Evolutionary conservation across 1,140 invertebrate species (phyloP), one percentile per base, ranked within the genome.

Genomic region (Proctacanthus coquilletti): DNA sequence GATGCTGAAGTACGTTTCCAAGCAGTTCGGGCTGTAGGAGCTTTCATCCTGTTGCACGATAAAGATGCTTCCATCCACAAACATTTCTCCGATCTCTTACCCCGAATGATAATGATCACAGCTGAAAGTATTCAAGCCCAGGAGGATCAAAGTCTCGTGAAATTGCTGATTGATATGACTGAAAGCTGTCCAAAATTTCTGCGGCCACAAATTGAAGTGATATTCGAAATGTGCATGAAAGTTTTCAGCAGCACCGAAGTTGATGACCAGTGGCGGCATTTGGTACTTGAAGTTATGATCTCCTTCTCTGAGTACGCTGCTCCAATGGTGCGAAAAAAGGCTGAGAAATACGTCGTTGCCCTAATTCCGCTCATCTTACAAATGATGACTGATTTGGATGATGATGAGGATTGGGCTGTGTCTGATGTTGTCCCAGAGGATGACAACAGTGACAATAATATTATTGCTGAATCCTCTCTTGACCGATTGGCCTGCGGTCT

Each of bases 301-400:
- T 93, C 93, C 3, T 59, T 98, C 35, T 76, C 89, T 25, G 96
- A 99, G 70, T 87, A 84, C 25, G 89, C 91, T 1, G 82, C 95
- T 11, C 84, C 87, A 2, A 95, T 95, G 83, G 79, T 99, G 11
- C 75, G 93, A 13, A 98, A 96, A 63, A 74, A 81, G 48, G 79
- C 79, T 10, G 71, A 70, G 3, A 81, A 81, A 53, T 88, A 88
- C 44, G 75, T 97, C 38, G 68, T 74, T 21, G 59, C 71, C 13
- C 61, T 87, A 44, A 80, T 95, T 13, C 80, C 84, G 1, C 66
- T 88, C 38, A 74, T 95, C 37, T 63, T 98, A 30, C 75, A 82
- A 52, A 85, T 98, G 80, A 98, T 98, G 94, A 88, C 92, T 9
- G 91, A 98, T 51, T 62, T 98, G 27, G 93, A 97, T 19, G 92